phyloP scores from a whole-genome alignment of 2,888 invertebrate genomes.

The Beris chalybata region DNA sequence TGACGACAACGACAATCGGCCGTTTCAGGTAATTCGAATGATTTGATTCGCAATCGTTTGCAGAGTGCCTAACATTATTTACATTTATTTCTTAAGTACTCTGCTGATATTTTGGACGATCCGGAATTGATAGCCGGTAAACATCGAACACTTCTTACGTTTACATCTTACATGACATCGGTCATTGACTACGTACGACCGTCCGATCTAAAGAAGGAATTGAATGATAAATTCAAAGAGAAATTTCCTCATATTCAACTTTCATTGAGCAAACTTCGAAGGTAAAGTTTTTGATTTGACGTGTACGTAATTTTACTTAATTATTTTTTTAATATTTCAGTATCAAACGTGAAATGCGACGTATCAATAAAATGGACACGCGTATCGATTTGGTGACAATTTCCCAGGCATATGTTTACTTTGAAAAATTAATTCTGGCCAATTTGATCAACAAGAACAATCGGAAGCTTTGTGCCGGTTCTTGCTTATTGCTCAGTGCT shows the following conservation, averaged over 20 bases:
- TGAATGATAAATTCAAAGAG: slow-evolving; percentile 94
- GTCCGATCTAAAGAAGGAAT: slow-evolving; percentile 91
- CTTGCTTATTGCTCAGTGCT: slow-evolving; percentile 89
- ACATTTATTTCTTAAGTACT: slow-evolving; percentile 64
- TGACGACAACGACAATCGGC: slow-evolving; percentile 48
- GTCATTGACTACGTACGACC: slow-evolving; percentile 96
- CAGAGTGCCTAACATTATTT: slow-evolving; percentile 7
- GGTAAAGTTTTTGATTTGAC: slow-evolving; percentile 60
- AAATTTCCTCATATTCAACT: slow-evolving; percentile 94
- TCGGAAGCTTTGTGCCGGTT: slow-evolving; percentile 93
- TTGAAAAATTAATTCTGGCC: slow-evolving; percentile 91
- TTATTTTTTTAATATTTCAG: slow-evolving; percentile 58
- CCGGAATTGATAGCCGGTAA: slow-evolving; percentile 89
- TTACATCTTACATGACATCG: slow-evolving; percentile 90
- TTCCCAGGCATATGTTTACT: slow-evolving; percentile 97
- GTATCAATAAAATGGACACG: slow-evolving; percentile 83
- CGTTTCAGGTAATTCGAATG: slow-evolving; percentile 43
- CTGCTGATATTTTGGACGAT: slow-evolving; percentile 89
- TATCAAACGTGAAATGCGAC: slow-evolving; percentile 93
- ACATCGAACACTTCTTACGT: slow-evolving; percentile 82
- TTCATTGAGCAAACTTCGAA: slow-evolving; percentile 92
- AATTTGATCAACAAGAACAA: slow-evolving; percentile 93
- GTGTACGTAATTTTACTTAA: too few species aligned
- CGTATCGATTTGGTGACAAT: slow-evolving; percentile 87
- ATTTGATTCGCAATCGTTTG: background rate